Percentiles rank a stretch among this genome's conserved stretches.
Conservation (phyloP, 2,113 vertebrate species). For the Festucalex cinctus region DNA sequence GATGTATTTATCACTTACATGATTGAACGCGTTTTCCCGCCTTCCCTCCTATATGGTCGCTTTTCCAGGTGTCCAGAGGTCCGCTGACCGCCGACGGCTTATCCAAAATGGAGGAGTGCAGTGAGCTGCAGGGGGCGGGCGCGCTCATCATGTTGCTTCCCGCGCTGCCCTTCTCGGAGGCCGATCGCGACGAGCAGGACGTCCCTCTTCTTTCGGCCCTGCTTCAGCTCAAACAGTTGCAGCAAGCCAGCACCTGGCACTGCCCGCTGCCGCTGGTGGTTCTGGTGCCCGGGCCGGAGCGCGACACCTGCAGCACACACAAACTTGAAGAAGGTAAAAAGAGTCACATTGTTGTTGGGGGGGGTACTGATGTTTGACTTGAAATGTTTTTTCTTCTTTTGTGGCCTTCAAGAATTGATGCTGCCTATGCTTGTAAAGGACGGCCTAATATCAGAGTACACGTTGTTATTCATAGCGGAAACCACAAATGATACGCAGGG, state of each 20-base stretch:
- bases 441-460: constrained; percentile 83
- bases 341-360: background rate
- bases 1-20: too few species aligned
- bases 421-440: constrained; percentile 81
- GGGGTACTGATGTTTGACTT: background rate
- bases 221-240: constrained; percentile 87
- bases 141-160: constrained; percentile 86
- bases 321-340: constrained; percentile 64
- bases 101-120: constrained; percentile 70
- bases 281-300: constrained; percentile 70
- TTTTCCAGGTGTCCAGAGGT: constrained; percentile 75
- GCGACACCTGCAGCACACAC: constrained; percentile 2
- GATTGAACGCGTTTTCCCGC: too few species aligned
- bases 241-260: constrained; percentile 83
- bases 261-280: constrained; percentile 80
- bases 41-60: background rate
- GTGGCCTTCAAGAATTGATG: constrained; percentile 76
- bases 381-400: background rate
- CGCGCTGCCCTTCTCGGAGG: constrained; percentile 25
- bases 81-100: constrained; percentile 71
- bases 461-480: constrained; percentile 76
- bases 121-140: constrained; percentile 81
- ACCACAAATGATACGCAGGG: constrained; percentile 80
- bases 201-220: constrained; percentile 83
- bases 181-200: constrained; percentile 68